Percentiles rank a stretch among this genome's conserved stretches.
Evolutionary conservation across 37 sponge, comb jelly and placozoan species (phyloP).

Genomic region (Theonella swinhoei): DNA sequence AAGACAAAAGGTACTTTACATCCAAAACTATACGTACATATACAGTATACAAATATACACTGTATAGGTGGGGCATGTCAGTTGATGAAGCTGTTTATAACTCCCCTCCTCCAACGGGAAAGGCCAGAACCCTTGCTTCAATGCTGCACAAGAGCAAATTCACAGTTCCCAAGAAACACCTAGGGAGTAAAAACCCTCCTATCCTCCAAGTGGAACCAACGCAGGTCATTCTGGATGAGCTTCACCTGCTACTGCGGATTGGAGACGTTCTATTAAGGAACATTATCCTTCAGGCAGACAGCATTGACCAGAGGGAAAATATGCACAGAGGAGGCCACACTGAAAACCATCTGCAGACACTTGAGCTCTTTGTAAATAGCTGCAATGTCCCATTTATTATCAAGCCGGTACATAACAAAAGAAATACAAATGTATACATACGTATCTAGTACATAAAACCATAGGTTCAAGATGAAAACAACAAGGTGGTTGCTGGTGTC

Average conservation of each 20-base stretch:
- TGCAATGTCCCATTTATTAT: slow-evolving; percentile 14
- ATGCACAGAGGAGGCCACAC: neutral
- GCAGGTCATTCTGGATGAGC: neutral
- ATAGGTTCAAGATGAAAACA: too few species aligned
- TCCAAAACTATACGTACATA: neutral
- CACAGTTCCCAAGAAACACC: neutral
- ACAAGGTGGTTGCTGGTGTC: slow-evolving; percentile 3
- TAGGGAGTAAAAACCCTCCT: slow-evolving; percentile 1
- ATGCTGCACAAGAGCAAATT: neutral
- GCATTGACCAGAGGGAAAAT: neutral
- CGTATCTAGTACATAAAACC: too few species aligned
- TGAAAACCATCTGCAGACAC: neutral
- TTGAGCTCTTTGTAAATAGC: too few species aligned
- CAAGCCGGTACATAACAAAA: too few species aligned
- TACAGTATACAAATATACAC: neutral
- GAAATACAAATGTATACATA: too few species aligned
- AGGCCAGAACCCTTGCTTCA: neutral
- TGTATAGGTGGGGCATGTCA: slow-evolving; percentile 8
- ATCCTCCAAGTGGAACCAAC: neutral
- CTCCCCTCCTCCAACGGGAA: neutral
- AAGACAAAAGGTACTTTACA: slow-evolving; percentile 14
- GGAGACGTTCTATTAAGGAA: too few species aligned
- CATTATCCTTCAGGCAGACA: neutral
- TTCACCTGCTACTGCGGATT: slow-evolving; percentile 24
- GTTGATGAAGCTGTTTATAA: neutral